Evolutionary conservation across 2,888 invertebrate species (phyloP), one percentile per base, ranked within the genome.

Genomic region (Drosophila kambysellisi): DNA sequence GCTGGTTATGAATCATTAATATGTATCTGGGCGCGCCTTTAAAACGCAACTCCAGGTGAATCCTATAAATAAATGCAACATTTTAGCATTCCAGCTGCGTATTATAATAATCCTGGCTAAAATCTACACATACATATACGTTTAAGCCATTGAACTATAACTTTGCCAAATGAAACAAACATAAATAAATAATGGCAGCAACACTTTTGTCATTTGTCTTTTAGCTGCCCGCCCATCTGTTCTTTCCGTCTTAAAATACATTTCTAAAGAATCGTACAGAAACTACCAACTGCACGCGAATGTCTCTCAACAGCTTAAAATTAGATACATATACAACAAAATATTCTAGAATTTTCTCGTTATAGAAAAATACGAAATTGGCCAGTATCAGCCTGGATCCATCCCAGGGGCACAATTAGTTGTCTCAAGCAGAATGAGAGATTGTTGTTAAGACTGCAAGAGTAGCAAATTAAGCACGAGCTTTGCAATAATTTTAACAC

Each of bases 1-100:
- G 43, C 57, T 72, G 52, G 67, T 48, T 71, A 61, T 81, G 81
- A 83, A 83, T 76, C 72, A 78, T 78, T 81, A 78, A 64, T 72
- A 70, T 75, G 32, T 43, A 35, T n/a, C 46, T 46, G 32, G 64
- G 30, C 48, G 35, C 58, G 57, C 58, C 64, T 58, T 46, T n/a
- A 43, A 56, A 53, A 25, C 17, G 53, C 53, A 5, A 53, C 52
- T 52, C 32, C 17, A 43, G 29, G 12, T 35, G 39, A 54, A 43
- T 62, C 54, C 62, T 56, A 29, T 41, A 46, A 41, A 61, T 61
- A 61, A 61, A 32, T 52, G 61, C 59, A 68, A 60, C 62, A 50
- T 76, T 79, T 41, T 25, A 54, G 32, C 33, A 54, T 62, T 51
- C 12, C 32, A 56, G 15, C 62, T 33, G 17, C 29, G 46, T 35